Percentiles rank a stretch among this genome's conserved stretches.
These are phyloP conservation scores for Pollenia labialis DNA, from an alignment of 2,888 invertebrate genomes.

Conservation along the genomic window DNA sequence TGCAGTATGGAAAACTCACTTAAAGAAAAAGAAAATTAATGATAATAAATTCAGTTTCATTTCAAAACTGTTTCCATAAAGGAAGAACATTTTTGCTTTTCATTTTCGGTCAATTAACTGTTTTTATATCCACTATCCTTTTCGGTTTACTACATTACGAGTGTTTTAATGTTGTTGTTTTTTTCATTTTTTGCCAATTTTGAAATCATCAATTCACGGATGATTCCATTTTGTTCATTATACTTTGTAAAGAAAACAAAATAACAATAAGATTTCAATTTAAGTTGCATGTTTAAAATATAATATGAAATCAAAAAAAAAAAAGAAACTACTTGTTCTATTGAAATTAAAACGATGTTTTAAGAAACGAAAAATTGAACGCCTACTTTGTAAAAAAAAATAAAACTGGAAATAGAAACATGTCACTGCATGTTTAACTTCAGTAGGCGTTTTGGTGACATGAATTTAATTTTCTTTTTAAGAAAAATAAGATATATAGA, in stretches of 20 bases:
- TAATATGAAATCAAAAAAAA: conserved; percentile 6
- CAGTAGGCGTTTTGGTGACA: not conserved
- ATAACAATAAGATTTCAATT: conserved; percentile 35
- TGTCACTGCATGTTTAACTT: too few species aligned
- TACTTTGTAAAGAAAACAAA: not conserved
- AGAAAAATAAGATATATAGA: not conserved
- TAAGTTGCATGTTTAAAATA: conserved; percentile 36
- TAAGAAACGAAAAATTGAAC: not conserved
- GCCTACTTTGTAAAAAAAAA: too few species aligned
- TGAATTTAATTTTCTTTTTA: not conserved
- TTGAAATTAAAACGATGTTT: not conserved
- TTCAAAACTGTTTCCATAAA: conserved; percentile 25
- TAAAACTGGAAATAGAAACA: too few species aligned
- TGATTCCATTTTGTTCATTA: not conserved
- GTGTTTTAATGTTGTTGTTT: not conserved
- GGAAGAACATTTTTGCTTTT: not conserved
- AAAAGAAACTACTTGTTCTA: conserved; percentile 15
- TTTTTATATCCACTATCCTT: not conserved
- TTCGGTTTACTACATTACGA: not conserved
- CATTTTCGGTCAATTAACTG: not conserved
- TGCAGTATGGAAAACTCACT: not conserved
- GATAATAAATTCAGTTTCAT: conserved; percentile 16
- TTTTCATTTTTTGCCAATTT: not conserved
- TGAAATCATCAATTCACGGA: conserved; percentile 3
- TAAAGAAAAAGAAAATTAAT: conserved; percentile 27